Conservation (phyloP, 2,888 invertebrate genomes). For the Philonicus albiceps region DNA sequence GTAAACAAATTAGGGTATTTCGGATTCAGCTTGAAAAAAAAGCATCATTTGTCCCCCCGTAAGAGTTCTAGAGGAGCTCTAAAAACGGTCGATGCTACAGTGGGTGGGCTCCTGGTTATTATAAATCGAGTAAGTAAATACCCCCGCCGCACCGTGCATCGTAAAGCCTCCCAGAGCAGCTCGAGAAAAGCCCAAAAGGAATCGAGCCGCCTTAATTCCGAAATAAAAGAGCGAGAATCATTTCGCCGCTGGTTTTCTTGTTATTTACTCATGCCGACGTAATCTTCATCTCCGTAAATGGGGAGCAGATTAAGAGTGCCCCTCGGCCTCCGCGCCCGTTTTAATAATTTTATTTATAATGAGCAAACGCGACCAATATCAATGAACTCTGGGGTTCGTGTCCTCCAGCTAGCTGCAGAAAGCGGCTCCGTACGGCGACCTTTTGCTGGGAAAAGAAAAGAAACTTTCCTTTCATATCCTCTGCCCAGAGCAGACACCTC, state of each 20-base stretch:
- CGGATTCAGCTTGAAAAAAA: neutral
- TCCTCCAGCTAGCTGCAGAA: neutral
- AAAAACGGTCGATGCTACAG: neutral
- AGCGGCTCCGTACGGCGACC: neutral
- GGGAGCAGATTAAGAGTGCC: neutral
- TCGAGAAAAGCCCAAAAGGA: neutral
- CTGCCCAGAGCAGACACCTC: neutral
- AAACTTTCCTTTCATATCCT: neutral
- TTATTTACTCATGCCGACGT: neutral
- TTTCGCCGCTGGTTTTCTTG: neutral
- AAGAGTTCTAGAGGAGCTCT: neutral
- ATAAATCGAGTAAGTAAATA: neutral
- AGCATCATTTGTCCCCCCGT: neutral
- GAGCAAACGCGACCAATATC: neutral
- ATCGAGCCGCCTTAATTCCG: neutral
- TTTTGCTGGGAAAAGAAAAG: neutral
- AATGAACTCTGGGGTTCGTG: neutral
- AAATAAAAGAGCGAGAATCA: neutral
- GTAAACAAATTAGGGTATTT: neutral
- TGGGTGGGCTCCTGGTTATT: neutral
- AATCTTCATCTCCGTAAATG: neutral
- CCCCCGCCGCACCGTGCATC: neutral
- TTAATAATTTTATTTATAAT: neutral
- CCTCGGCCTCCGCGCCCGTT: neutral
- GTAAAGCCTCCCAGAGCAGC: neutral